These are phyloP conservation scores for Noctua janthina DNA, from an alignment of 2,888 invertebrate species.

Conservation along the genomic window DNA sequence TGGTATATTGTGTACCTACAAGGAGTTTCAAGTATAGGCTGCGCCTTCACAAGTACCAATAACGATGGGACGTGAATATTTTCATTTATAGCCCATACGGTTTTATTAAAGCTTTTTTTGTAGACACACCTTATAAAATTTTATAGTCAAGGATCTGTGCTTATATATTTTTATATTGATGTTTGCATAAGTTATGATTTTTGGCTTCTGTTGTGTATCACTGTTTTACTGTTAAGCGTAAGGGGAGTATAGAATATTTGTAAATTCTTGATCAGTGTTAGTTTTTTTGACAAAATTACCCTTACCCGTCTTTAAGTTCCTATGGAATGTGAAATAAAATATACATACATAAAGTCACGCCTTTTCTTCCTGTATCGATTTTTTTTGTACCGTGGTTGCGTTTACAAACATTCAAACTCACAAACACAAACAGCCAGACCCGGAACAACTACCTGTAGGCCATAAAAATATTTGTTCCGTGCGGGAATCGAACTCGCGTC, in stretches of 20 bases:
- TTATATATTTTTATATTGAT: slow-evolving; percentile 49
- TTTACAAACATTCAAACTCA: background rate
- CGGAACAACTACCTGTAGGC: background rate
- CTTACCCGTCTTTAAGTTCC: background rate
- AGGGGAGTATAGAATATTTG: background rate
- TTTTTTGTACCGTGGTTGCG: too few relatives aligned
- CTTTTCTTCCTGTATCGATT: background rate
- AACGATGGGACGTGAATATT: slow-evolving; percentile 52
- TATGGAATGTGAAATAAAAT: background rate
- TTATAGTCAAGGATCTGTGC: slow-evolving; percentile 45
- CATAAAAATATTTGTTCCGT: background rate
- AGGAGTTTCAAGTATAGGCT: slow-evolving; percentile 14
- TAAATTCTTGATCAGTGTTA: background rate
- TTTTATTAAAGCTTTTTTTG: slow-evolving; percentile 56
- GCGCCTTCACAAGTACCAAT: slow-evolving; percentile 22
- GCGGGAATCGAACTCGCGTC: background rate
- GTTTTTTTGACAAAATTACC: background rate
- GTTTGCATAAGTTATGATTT: slow-evolving; percentile 44
- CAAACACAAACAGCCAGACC: background rate
- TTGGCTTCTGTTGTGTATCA: slow-evolving; percentile 14
- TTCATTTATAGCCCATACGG: slow-evolving; percentile 42
- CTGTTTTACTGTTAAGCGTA: background rate
- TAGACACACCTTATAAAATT: slow-evolving; percentile 61
- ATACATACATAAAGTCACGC: background rate
- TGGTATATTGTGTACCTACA: background rate